Percentiles rank a stretch among this genome's conserved stretches.
These are phyloP conservation scores for Propithecus coquereli DNA, from an alignment of 2,113 vertebrate genomes.

Conservation along the genomic window DNA sequence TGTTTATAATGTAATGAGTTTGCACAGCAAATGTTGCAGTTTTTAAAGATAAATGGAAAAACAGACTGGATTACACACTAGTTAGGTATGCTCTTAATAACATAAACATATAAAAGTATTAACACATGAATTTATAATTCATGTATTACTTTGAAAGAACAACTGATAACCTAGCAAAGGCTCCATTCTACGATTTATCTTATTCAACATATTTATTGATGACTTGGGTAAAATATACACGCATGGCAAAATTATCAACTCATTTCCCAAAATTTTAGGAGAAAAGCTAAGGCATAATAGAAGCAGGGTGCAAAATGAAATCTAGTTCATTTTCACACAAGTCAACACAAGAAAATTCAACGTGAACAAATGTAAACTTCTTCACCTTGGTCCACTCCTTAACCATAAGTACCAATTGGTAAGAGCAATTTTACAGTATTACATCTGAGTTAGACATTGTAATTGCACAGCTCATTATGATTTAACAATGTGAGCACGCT, in stretches of 20 bases:
- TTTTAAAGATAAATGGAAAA: slow-evolving; percentile 15
- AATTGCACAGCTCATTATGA: background rate
- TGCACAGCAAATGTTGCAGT: background rate
- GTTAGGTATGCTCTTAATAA: background rate
- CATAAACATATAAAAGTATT: background rate
- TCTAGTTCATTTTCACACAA: background rate
- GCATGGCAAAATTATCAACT: background rate
- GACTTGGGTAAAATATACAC: background rate
- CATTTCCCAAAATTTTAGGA: background rate
- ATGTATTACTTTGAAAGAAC: background rate
- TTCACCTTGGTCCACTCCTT: background rate
- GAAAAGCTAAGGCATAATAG: background rate
- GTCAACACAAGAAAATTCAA: background rate
- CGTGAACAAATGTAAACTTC: background rate
- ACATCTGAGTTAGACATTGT: background rate
- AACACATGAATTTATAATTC: background rate
- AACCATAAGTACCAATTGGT: background rate
- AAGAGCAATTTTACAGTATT: background rate
- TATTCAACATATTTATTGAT: background rate
- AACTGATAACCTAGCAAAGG: background rate
- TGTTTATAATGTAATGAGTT: background rate
- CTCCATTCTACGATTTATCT: background rate
- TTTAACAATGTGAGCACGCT: fast-evolving
- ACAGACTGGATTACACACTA: background rate
- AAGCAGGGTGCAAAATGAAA: background rate